Percentiles rank a stretch among this genome's conserved stretches.
Conservation (phyloP, 2,113 vertebrate species). For the Budorcas taxicolor region DNA sequence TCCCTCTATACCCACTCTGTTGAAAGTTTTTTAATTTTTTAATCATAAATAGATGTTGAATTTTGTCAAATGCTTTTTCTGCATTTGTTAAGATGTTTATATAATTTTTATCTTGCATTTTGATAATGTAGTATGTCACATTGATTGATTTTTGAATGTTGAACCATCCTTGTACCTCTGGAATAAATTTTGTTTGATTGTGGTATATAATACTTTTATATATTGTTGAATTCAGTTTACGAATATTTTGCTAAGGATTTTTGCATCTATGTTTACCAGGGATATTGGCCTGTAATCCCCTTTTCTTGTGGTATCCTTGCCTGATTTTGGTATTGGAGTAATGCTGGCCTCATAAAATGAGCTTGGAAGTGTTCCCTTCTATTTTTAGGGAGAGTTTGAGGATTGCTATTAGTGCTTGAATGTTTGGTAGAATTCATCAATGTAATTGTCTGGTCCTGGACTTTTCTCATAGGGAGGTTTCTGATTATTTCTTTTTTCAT, state of each 20-base stretch:
- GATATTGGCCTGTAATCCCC: not conserved
- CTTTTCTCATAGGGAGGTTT: not conserved
- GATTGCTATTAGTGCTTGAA: not conserved
- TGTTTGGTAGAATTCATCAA: not conserved
- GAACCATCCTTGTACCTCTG: not conserved
- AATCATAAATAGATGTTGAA: not conserved
- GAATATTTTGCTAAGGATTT: not conserved
- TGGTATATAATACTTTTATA: not conserved
- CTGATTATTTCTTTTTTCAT: not conserved
- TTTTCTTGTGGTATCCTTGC: not conserved
- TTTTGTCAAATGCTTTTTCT: not conserved
- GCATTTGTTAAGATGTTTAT: not conserved
- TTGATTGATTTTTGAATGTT: not conserved
- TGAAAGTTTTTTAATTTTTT: not conserved
- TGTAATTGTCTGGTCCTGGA: not conserved
- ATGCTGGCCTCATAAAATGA: not conserved
- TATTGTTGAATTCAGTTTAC: not conserved
- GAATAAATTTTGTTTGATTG: not conserved
- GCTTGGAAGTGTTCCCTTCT: not conserved
- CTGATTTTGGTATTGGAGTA: not conserved
- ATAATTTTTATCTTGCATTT: not conserved
- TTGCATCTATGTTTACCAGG: not conserved
- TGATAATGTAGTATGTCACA: not conserved
- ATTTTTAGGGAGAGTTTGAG: not conserved
- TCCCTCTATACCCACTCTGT: not conserved